Conservation (phyloP, 2,113 vertebrate species). For the Axis porcinus region DNA sequence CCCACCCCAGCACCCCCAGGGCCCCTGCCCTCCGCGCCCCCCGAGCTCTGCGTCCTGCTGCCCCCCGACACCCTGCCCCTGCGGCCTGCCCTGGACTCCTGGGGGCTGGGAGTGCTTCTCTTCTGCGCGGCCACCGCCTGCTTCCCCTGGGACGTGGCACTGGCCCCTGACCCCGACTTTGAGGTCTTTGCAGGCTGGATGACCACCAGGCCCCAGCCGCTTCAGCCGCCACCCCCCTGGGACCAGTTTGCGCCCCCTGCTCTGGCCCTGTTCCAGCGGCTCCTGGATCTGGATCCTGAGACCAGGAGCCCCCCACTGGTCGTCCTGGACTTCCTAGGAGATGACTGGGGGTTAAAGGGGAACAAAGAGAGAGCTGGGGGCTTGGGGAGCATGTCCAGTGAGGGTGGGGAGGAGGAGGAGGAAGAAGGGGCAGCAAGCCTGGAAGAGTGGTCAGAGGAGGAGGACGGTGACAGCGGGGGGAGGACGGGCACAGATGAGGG, state of each 20-base stretch:
- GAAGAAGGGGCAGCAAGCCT: not conserved
- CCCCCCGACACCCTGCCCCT: constrained; percentile 78
- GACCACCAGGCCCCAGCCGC: constrained; percentile 51
- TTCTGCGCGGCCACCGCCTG: constrained; percentile 88
- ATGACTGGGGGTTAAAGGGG: constrained; percentile 53
- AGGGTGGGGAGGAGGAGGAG: not conserved
- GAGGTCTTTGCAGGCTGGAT: constrained; percentile 86
- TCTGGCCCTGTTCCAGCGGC: constrained; percentile 84
- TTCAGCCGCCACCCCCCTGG: constrained; percentile 80
- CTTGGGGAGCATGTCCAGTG: not conserved
- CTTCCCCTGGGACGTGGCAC: constrained; percentile 90
- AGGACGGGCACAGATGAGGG: not conserved
- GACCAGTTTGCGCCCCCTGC: constrained; percentile 78
- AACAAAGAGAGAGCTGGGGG: constrained; percentile 41
- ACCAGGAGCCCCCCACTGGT: constrained; percentile 84
- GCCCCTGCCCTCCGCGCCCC: constrained; percentile 88
- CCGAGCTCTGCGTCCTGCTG: constrained; percentile 83
- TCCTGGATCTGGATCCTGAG: constrained; percentile 85
- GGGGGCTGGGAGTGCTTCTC: constrained; percentile 89
- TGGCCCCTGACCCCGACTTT: constrained; percentile 83
- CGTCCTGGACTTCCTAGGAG: constrained; percentile 77
- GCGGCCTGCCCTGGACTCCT: constrained; percentile 87
- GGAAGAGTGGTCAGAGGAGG: constrained; percentile 59
- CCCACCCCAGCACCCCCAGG: constrained; percentile 81
- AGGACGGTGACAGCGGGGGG: not conserved